Conservation (phyloP, 2,113 vertebrate genomes). For the Cebidichthys violaceus region DNA sequence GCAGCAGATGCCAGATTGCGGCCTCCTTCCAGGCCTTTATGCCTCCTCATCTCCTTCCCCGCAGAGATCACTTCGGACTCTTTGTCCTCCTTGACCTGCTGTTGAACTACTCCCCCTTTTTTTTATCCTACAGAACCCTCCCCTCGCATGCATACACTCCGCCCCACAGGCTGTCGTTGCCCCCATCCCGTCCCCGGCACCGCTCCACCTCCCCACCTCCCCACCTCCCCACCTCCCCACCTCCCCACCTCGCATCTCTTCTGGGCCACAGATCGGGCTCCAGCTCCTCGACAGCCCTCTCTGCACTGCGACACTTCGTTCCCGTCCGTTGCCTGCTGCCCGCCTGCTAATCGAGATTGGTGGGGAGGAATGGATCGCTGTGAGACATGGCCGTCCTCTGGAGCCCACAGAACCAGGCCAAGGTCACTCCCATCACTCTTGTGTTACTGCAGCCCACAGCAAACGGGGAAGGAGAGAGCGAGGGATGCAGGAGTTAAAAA, state of each 20-base stretch:
- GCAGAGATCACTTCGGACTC: conserved; percentile 39
- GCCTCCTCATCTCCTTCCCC: conserved; percentile 50
- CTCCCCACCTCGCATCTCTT: conserved; percentile 42
- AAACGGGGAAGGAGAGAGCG: conserved; percentile 38
- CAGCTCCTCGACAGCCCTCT: conserved; percentile 59
- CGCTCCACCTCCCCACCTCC: conserved; percentile 23
- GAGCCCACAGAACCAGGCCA: conserved; percentile 74
- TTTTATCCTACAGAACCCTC: conserved; percentile 42
- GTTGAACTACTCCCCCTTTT: conserved; percentile 52
- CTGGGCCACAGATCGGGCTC: conserved; percentile 54
- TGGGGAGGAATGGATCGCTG: conserved; percentile 66
- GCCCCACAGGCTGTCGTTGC: conserved; percentile 43
- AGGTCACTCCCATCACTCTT: conserved; percentile 74
- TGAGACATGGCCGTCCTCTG: conserved; percentile 68
- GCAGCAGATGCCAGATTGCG: conserved; percentile 19
- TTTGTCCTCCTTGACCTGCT: conserved; percentile 61
- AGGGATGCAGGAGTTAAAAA: conserved; percentile 47
- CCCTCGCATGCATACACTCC: conserved; percentile 17
- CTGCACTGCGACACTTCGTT: conserved; percentile 76
- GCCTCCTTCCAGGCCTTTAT: conserved; percentile 50
- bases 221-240: too few relatives aligned
- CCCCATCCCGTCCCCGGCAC: background rate
- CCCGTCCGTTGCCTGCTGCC: conserved; percentile 60
- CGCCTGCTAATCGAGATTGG: conserved; percentile 70
- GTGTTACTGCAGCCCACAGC: conserved; percentile 52